A percentile compares a stretch with the other conserved stretches of the same genome.
Conservation (phyloP, 1,140 invertebrate genomes). For the Aphelenchoides avenae region DNA sequence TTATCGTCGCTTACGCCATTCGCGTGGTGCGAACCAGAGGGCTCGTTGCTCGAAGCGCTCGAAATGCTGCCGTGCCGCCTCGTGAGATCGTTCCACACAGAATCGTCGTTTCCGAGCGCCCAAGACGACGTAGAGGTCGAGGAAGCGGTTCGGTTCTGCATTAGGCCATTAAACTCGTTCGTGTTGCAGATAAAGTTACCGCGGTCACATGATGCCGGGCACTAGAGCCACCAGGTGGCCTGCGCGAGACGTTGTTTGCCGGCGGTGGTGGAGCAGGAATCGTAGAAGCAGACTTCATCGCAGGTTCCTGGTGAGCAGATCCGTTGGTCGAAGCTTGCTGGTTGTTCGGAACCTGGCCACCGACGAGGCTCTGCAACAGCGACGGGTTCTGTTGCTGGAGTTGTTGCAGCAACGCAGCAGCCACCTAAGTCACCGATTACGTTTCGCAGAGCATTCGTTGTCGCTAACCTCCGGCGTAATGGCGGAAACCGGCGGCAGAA, state of each 20-base stretch:
- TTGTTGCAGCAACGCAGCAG: slow-evolving; percentile 43
- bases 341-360: slow-evolving; percentile 27
- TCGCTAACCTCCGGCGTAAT: slow-evolving; percentile 39
- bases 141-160: slow-evolving; percentile 32
- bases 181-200: too few species aligned
- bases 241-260: slow-evolving; percentile 6
- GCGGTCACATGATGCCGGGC: too few species aligned
- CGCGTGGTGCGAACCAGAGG: too few species aligned
- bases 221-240: slow-evolving; percentile 1
- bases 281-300: slow-evolving; percentile 1
- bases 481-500: slow-evolving; percentile 12
- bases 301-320: slow-evolving; percentile 18
- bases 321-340: neutral
- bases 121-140: too few species aligned
- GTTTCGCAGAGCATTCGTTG: slow-evolving; percentile 7
- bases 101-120: too few species aligned
- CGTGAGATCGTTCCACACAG: too few species aligned
- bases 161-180: slow-evolving; percentile 18
- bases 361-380: slow-evolving; percentile 38
- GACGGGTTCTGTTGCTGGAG: slow-evolving; percentile 45
- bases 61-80: neutral
- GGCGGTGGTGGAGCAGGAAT: slow-evolving; percentile 12
- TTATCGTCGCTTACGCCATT: too few species aligned
- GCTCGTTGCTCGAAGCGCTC: neutral
- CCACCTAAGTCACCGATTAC: slow-evolving; percentile 27